A percentile compares a stretch with the other conserved stretches of the same genome.
These are phyloP conservation scores for Leuctra nigra DNA, from an alignment of 2,888 invertebrate genomes.

Conservation along the genomic window DNA sequence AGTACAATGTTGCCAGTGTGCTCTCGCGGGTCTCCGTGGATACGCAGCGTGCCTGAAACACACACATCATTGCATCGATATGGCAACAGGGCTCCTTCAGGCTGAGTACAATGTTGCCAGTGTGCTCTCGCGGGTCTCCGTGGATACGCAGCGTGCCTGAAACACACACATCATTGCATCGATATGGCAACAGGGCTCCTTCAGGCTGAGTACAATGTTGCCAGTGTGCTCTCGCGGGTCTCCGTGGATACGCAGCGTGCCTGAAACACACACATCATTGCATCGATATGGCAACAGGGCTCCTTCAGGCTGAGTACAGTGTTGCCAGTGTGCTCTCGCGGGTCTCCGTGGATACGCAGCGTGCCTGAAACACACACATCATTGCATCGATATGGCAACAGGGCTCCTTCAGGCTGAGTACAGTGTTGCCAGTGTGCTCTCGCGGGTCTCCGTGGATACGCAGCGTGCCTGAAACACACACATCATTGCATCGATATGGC, in stretches of 20 bases:
- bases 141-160: slow-evolving; percentile 66
- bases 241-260: slow-evolving; percentile 70
- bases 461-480: slow-evolving; percentile 50
- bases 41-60: slow-evolving; percentile 55
- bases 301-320: slow-evolving; percentile 74
- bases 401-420: slow-evolving; percentile 70
- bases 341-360: slow-evolving; percentile 74
- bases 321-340: slow-evolving; percentile 61
- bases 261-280: slow-evolving; percentile 40
- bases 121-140: slow-evolving; percentile 65
- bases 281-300: no score
- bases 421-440: slow-evolving; percentile 64
- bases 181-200: no score
- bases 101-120: slow-evolving; percentile 69
- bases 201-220: slow-evolving; percentile 69
- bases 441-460: slow-evolving; percentile 77
- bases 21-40: slow-evolving; percentile 72
- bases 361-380: slow-evolving; percentile 46
- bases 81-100: slow-evolving; percentile 64
- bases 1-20: slow-evolving; percentile 69
- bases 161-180: no score
- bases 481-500: no score
- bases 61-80: neutral
- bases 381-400: no score
- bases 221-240: slow-evolving; percentile 65